Percentiles rank a stretch among this genome's conserved stretches.
These are phyloP conservation scores for Drosophila prosaltans DNA, from an alignment of 1,140 invertebrate species.

Conservation along the genomic window DNA sequence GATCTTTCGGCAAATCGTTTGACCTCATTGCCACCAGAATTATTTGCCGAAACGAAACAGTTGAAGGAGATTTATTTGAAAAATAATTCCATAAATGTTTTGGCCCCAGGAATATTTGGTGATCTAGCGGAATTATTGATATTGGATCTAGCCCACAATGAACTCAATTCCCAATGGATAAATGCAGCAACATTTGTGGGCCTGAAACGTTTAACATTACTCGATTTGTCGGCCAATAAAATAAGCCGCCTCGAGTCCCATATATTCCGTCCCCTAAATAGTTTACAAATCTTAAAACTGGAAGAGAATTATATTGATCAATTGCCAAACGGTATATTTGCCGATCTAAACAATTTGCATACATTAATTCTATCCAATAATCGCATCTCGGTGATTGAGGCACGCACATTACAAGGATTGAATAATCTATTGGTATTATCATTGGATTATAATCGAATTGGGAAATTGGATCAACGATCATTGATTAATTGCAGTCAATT, in stretches of 20 bases:
- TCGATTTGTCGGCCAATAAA: slow-evolving; percentile 92
- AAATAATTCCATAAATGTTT: slow-evolving; percentile 93
- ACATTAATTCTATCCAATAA: slow-evolving; percentile 94
- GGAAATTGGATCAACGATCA: slow-evolving; percentile 90
- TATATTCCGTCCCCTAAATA: slow-evolving; percentile 91
- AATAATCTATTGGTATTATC: slow-evolving; percentile 90
- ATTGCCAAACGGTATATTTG: slow-evolving; percentile 92
- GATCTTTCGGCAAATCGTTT: slow-evolving; percentile 92
- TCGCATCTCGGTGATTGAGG: slow-evolving; percentile 90
- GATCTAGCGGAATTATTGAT: slow-evolving; percentile 91
- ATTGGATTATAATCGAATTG: slow-evolving; percentile 92
- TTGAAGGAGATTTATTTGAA: slow-evolving; percentile 92
- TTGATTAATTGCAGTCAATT: slow-evolving; percentile 93
- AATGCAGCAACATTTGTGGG: slow-evolving; percentile 93
- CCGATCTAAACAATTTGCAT: slow-evolving; percentile 91
- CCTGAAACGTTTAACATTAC: slow-evolving; percentile 90
- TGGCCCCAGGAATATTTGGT: slow-evolving; percentile 93
- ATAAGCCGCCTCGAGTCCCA: slow-evolving; percentile 90
- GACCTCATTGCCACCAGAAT: slow-evolving; percentile 90
- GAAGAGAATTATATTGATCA: slow-evolving; percentile 93
- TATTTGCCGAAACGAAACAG: slow-evolving; percentile 91
- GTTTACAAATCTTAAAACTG: slow-evolving; percentile 91
- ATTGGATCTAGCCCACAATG: slow-evolving; percentile 93
- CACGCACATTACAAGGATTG: slow-evolving; percentile 90
- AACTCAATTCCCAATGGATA: slow-evolving; percentile 93